Evolutionary conservation across 1,140 invertebrate species (phyloP), one percentile per base, ranked within the genome.

Genomic region (Zaprionus ornatus): DNA sequence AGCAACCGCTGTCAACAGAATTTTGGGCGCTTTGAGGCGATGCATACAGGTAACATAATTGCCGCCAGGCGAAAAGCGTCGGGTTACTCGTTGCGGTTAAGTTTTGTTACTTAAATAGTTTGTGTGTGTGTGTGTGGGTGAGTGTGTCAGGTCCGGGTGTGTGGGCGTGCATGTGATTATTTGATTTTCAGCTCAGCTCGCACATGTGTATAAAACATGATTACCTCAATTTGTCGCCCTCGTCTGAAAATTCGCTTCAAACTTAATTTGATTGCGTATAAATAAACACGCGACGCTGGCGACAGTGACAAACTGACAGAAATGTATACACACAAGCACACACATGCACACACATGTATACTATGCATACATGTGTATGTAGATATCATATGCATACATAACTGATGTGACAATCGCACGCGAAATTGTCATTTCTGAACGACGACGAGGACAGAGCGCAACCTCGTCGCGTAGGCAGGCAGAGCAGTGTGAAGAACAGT

Each of bases 261-360:
- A 82, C 85, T 90, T 90, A 90, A 84, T 88, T 88, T 88, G 85
- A 88, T 88, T 84, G 85, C 74, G 80, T 84, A 90, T 84, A 84
- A 90, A 88, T 90, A 90, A 88, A 88, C 86, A 78, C 80, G 79
- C 67, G 71, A 76, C 62, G 23, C 56, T 29, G 15, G n/a, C 73
- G 80, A 88, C 84, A 87, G 70, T 88, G 84, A 87, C 77, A 73
- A 86, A 87, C 80, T 88, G 80, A 80, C 84, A 90, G 73, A 80
- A 80, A 80, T 77, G 63, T 70, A 19, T 63, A 50, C 25, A 62
- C 42, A 62, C 52, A 68, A 2, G 5, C 45, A 69, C 54, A 81
- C 40, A 56, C n/a, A 61, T 27, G 21, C 12, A 45, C 13, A 29
- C 25, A n/a, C 21, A 56, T 40, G 15, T 35, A 7, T 19, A 27